Evolutionary conservation across 2,888 invertebrate species (phyloP).

Genomic region (Macrosoma leucophasiata): DNA sequence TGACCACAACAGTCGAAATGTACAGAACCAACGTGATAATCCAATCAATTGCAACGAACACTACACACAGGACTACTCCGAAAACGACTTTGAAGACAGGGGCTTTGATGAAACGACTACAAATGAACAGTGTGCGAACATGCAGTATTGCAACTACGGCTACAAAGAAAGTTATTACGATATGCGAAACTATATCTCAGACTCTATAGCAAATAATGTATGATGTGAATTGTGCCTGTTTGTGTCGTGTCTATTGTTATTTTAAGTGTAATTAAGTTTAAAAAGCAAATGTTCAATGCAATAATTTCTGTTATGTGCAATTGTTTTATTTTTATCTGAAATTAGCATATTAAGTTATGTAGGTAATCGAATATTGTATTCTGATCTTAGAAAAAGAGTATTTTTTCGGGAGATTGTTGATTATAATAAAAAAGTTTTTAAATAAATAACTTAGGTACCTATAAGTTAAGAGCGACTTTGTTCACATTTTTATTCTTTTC

Average conservation of each 20-base stretch:
- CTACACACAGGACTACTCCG: slow-evolving; percentile 50
- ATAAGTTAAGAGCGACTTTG: too few species aligned
- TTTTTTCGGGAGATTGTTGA: too few species aligned
- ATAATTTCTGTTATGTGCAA: too few species aligned
- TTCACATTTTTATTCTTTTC: too few species aligned
- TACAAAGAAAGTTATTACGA: slow-evolving; percentile 63
- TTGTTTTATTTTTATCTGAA: too few species aligned
- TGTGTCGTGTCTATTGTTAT: slow-evolving; percentile 10
- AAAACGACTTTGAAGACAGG: slow-evolving; percentile 60
- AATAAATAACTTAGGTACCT: too few species aligned
- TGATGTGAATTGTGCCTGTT: slow-evolving; percentile 23
- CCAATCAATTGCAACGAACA: slow-evolving; percentile 32
- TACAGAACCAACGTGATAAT: slow-evolving; percentile 27
- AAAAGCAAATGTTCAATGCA: slow-evolving; percentile 8
- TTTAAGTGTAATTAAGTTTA: neutral
- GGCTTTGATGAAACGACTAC: slow-evolving; percentile 45
- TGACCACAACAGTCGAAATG: slow-evolving; percentile 27
- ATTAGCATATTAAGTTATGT: too few species aligned
- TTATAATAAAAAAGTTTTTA: too few species aligned
- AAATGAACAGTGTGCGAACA: slow-evolving; percentile 39
- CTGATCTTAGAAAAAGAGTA: too few species aligned
- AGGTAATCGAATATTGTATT: too few species aligned
- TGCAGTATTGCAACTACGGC: slow-evolving; percentile 58
- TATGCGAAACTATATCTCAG: slow-evolving; percentile 51
- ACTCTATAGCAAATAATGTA: slow-evolving; percentile 50